phyloP scores from a whole-genome alignment of 2,888 invertebrate genomes.

The Eristalinus sepulchralis region DNA sequence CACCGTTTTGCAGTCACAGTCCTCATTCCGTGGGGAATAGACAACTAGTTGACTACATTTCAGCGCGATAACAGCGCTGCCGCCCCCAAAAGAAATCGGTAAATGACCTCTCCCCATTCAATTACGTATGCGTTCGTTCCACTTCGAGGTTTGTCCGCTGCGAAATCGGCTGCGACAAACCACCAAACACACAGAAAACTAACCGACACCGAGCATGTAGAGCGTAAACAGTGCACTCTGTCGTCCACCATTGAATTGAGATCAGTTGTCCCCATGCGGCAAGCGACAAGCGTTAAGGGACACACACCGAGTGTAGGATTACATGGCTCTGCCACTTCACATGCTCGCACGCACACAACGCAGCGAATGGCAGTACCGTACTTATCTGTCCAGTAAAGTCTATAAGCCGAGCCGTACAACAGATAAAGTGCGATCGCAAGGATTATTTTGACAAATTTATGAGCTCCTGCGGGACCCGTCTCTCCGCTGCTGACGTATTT shows the following conservation, averaged over 20 bases:
- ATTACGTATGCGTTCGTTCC: constrained; percentile 38
- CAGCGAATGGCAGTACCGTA: constrained; percentile 33
- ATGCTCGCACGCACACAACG: background rate
- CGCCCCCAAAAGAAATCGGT: constrained; percentile 58
- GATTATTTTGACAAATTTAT: constrained; percentile 68
- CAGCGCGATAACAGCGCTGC: constrained; percentile 28
- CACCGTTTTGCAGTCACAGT: background rate
- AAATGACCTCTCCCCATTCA: constrained; percentile 41
- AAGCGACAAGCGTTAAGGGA: constrained; percentile 25
- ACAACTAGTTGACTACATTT: background rate
- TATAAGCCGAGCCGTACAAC: constrained; percentile 34
- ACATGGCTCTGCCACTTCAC: constrained; percentile 2
- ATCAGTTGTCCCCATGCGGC: background rate
- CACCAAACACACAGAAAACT: background rate
- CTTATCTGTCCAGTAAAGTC: constrained; percentile 13
- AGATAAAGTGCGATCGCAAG: constrained; percentile 65
- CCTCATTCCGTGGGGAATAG: constrained; percentile 26
- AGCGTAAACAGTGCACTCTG: constrained; percentile 3
- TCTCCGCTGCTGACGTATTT: constrained; percentile 61
- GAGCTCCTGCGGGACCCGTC: constrained; percentile 52
- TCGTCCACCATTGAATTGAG: background rate
- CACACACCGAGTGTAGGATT: constrained; percentile 56
- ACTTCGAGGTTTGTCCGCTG: constrained; percentile 6
- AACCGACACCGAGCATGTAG: constrained; percentile 8
- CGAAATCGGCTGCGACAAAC: constrained; percentile 4